These are phyloP conservation scores for Acanthopleura granulata DNA, from an alignment of 2,888 invertebrate species.

Conservation along the genomic window DNA sequence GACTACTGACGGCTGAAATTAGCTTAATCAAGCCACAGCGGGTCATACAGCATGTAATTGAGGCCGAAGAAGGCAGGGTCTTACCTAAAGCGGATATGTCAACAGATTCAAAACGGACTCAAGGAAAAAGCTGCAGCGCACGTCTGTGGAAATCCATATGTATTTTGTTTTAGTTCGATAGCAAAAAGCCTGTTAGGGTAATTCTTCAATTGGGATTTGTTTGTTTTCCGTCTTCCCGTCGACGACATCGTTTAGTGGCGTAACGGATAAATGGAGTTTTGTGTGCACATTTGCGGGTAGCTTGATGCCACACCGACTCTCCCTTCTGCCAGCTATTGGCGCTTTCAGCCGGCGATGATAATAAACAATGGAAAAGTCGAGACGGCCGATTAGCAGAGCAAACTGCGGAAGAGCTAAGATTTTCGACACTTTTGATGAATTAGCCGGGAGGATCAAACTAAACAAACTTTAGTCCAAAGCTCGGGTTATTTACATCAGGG, in stretches of 20 bases:
- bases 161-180: constrained; percentile 18
- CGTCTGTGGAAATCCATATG: constrained; percentile 9
- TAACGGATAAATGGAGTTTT: constrained; percentile 13
- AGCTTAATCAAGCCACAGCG: constrained; percentile 5
- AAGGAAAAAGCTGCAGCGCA: not conserved
- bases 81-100: constrained; percentile 1
- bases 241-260: not conserved
- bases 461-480: not conserved
- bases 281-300: constrained; percentile 7
- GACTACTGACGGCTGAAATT: not conserved
- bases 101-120: not conserved
- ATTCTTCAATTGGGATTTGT: constrained; percentile 4
- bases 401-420: constrained; percentile 14
- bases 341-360: not conserved
- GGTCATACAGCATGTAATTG: not conserved
- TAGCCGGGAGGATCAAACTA: constrained; percentile 15
- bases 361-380: constrained; percentile 10
- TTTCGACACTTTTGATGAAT: constrained; percentile 19
- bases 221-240: constrained; percentile 13
- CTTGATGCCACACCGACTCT: too few species aligned
- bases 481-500: constrained; percentile 14
- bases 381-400: constrained; percentile 16
- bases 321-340: not conserved
- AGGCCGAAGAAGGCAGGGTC: constrained; percentile 2
- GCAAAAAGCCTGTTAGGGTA: constrained; percentile 2